Conservation (phyloP, 2,113 vertebrate species). For the Myrmecobius fasciatus region DNA sequence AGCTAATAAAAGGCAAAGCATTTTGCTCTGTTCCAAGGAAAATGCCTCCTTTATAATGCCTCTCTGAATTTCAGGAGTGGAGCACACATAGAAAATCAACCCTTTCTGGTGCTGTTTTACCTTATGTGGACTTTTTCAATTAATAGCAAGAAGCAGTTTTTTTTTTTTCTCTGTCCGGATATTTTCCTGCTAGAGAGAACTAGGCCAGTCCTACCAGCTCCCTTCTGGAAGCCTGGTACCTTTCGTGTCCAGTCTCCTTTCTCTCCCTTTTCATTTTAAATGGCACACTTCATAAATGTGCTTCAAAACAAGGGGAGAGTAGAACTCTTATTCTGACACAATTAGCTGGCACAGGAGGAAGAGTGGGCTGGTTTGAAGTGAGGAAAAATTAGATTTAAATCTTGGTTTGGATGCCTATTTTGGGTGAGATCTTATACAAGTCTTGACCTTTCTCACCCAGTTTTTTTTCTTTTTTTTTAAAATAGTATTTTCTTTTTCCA, state of each 20-base stretch:
- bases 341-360: not conserved
- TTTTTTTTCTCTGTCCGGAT: not conserved
- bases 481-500: too few species aligned
- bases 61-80: not conserved
- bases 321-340: not conserved
- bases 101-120: not conserved
- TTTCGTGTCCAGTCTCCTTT: too few species aligned
- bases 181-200: not conserved
- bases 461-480: too few species aligned
- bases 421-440: not conserved
- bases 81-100: not conserved
- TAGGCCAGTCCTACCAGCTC: not conserved
- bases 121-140: not conserved
- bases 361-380: not conserved
- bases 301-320: not conserved
- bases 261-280: not conserved
- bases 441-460: not conserved
- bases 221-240: not conserved
- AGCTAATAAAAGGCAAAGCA: not conserved
- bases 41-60: not conserved
- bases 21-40: not conserved
- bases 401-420: not conserved
- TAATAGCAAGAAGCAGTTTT: not conserved
- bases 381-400: not conserved
- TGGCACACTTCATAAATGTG: not conserved